Evolutionary conservation across 2,888 invertebrate species (phyloP), one percentile per base, ranked within the genome.

Genomic region (Eurytoma californica): DNA sequence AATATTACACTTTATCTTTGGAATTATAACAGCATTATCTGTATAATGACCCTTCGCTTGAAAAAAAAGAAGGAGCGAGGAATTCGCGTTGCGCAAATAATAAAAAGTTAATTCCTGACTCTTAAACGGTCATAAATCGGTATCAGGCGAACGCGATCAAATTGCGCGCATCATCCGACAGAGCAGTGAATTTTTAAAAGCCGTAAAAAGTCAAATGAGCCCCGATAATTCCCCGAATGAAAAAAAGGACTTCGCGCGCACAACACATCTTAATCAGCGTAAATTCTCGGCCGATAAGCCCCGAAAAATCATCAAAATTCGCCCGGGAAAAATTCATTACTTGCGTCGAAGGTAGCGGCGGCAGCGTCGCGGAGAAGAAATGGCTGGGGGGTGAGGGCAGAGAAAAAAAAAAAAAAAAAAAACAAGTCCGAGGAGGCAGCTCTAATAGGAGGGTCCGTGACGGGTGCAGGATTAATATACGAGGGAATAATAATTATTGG

Each of bases 401-500:
- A 24, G 24, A 24, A 12, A 67, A 24, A 53, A 53, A 3, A 18
- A 66, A 24, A 2, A 24, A 12, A 67, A 24, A 53, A 53, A 3
- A 18, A 66, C 5, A 7, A 39, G 39, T 39, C 39, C 39, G 67
- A 66, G 67, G 24, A 18, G 39, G 28, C 49, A 57, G 20, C 75
- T 47, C 55, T 76, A 76, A 76, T 76, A 76, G 68, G 47, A 68
- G 76, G 76, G 69, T 76, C 61, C 55, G 55, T 67, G 76, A 76
- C 69, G 61, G 53, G 39, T 76, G 63, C 55, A 69, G 76, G 69
- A 76, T 76, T 76, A 76, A 76, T 76, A 69, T 76, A 75, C 53
- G 75, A 75, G 67, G 53, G 75, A 68, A 68, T 68, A 75, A 75
- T 75, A 75, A 75, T 75, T 75, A 75, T 75, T 75, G 68, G 68